Evolutionary conservation across 2,888 invertebrate species (phyloP).

Genomic region (Tipula vernalis): DNA sequence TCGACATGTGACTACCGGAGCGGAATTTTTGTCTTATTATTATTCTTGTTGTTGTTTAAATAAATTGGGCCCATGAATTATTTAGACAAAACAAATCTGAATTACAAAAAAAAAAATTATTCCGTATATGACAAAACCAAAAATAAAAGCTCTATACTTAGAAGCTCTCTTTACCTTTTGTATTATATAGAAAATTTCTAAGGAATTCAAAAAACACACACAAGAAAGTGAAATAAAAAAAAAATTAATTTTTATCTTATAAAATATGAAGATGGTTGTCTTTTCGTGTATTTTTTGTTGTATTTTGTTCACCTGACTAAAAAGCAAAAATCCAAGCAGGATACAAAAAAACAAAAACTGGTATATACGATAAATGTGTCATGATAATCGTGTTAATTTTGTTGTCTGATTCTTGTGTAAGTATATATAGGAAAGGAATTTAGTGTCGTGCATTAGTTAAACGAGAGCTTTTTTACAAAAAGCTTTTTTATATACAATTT

Average conservation of each 20-base stretch:
- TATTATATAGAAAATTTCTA: not conserved
- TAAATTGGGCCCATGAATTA: not conserved
- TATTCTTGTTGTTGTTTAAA: not conserved
- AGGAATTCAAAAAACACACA: not conserved
- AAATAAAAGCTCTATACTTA: not conserved
- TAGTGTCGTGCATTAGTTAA: not conserved
- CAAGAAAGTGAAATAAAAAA: not conserved
- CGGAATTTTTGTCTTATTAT: not conserved
- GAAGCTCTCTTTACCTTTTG: not conserved
- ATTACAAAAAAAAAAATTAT: not conserved
- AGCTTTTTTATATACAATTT: not conserved
- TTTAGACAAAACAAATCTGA: not conserved
- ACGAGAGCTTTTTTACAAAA: not conserved
- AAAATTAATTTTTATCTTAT: not conserved
- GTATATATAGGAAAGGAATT: not conserved
- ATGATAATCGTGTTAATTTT: not conserved
- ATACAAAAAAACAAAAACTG: not conserved
- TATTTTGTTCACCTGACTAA: not conserved
- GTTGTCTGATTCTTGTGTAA: not conserved
- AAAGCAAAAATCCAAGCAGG: not conserved
- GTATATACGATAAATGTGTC: not conserved
- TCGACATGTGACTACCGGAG: not conserved
- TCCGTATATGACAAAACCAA: not conserved
- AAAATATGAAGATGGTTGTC: not conserved
- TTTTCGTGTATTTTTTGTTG: not conserved